Base-by-base conservation (phyloP, 2,888 invertebrate species). In the Epistrophella euchroma region DNA sequence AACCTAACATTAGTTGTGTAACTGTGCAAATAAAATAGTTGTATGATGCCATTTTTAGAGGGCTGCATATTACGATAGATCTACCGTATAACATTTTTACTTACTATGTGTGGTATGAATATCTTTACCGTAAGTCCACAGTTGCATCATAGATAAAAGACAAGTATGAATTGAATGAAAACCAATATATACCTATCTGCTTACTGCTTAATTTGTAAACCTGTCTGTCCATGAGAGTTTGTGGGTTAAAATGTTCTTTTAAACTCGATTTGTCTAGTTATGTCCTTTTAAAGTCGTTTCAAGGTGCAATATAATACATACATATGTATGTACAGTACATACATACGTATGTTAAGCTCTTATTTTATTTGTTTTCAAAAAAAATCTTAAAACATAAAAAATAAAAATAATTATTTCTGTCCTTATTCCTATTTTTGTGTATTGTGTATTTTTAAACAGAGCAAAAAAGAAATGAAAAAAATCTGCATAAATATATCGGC, bases 181-280 rank as follows among this genome's bases (percentile, higher is more conserved):
- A n/a, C 17, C 47, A 50, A 56, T 32, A 35, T 32, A 35, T 35
- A 32, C 52, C 2, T 52, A 52, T 17, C 17, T n/a, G 55, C 28
- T 28, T 43, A 25, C 25, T 52, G 40, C 81, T 75, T 73, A 68
- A 81, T 77, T 81, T 72, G 85, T 73, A 81, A 81, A 86, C 85
- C 85, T 77, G 85, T 76, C 62, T 55, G 13, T 19, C 17, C 56
- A 32, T 47, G 37, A 60, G 15, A 47, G 55, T 76, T 68, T 81
- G 85, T 85, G 72, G 73, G 85, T 64, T 81, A 71, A 75, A 84
- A 73, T 71, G 73, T 86, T 86, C 76, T 86, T 70, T 58, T 60
- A 68, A 73, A 85, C 76, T 76, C 17, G 81, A 76, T 35, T 68
- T 72, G 68, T 64, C 25, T 47, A 22, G 47, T 28, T 62, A 70